These are phyloP conservation scores for Homalodisca vitripennis DNA, from an alignment of 1,140 invertebrate species.

Conservation along the genomic window DNA sequence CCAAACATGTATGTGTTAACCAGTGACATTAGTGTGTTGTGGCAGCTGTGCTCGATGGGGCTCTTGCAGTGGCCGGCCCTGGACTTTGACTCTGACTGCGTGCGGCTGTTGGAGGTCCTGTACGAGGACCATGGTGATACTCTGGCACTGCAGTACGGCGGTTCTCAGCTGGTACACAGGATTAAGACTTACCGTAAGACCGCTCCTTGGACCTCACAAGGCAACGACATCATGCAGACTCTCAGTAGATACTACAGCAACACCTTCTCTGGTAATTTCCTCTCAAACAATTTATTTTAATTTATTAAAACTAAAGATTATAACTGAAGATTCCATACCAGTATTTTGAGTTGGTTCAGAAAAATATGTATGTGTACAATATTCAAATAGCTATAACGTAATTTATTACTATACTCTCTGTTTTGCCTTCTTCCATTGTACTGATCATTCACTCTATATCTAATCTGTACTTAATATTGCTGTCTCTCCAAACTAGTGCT, in stretches of 20 bases:
- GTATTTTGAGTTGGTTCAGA: too few species aligned
- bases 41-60: slow-evolving; percentile 81
- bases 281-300: too few species aligned
- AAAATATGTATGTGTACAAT: too few species aligned
- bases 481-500: too few species aligned
- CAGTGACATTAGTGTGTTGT: slow-evolving; percentile 41
- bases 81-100: slow-evolving; percentile 94
- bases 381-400: too few species aligned
- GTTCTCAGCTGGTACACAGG: slow-evolving; percentile 95
- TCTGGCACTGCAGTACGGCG: slow-evolving; percentile 96
- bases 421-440: too few species aligned
- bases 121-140: slow-evolving; percentile 99
- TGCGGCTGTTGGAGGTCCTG: slow-evolving; percentile 90
- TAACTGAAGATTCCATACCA: too few species aligned
- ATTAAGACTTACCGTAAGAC: slow-evolving; percentile 91
- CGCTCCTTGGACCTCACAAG: slow-evolving; percentile 95
- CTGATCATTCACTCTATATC: too few species aligned
- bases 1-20: too few species aligned
- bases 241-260: slow-evolving; percentile 98
- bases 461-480: too few species aligned
- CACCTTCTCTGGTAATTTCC: slow-evolving; percentile 84
- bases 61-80: slow-evolving; percentile 80
- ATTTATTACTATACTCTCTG: too few species aligned
- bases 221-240: slow-evolving; percentile 98
- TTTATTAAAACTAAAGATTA: too few species aligned